Conservation (phyloP, 1,140 invertebrate species). For the Drosophila aff. region DNA sequence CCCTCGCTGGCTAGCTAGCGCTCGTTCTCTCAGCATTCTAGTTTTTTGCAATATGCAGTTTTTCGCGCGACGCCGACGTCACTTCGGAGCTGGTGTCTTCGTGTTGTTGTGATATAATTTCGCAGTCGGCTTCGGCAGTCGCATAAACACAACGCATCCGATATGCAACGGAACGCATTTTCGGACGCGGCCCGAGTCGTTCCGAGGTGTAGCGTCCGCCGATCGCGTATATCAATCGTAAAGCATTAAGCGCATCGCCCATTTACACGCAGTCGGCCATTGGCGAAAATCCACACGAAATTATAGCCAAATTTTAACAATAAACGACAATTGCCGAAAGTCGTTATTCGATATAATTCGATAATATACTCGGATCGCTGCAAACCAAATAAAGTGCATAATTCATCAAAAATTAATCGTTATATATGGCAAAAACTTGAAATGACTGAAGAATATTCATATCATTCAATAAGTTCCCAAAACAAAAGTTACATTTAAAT, state of each 20-base stretch:
- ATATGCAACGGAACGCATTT: constrained; percentile 86
- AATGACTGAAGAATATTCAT: constrained; percentile 9
- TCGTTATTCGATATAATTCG: constrained; percentile 1
- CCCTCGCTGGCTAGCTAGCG: constrained; percentile 5
- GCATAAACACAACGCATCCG: constrained; percentile 85
- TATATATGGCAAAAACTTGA: constrained; percentile 6
- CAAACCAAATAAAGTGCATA: constrained; percentile 21
- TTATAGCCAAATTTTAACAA: constrained; percentile 15
- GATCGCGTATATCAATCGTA: constrained; percentile 84
- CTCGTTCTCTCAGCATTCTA: constrained; percentile 69
- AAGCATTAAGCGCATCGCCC: constrained; percentile 79
- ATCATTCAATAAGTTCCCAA: background rate
- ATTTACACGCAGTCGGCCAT: constrained; percentile 65
- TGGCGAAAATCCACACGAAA: constrained; percentile 31
- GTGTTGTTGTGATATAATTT: constrained; percentile 84
- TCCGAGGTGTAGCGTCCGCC: constrained; percentile 85
- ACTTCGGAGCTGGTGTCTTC: constrained; percentile 66
- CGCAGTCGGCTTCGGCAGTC: constrained; percentile 84
- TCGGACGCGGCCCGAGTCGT: constrained; percentile 85
- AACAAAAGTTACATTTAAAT: background rate
- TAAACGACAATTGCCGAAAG: constrained; percentile 28
- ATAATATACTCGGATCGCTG: constrained; percentile 2
- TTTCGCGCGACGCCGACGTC: constrained; percentile 58
- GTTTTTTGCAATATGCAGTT: constrained; percentile 78
- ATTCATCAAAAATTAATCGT: background rate